Base-by-base conservation (phyloP, 2,113 vertebrate species). In the Glareola pratincola region DNA sequence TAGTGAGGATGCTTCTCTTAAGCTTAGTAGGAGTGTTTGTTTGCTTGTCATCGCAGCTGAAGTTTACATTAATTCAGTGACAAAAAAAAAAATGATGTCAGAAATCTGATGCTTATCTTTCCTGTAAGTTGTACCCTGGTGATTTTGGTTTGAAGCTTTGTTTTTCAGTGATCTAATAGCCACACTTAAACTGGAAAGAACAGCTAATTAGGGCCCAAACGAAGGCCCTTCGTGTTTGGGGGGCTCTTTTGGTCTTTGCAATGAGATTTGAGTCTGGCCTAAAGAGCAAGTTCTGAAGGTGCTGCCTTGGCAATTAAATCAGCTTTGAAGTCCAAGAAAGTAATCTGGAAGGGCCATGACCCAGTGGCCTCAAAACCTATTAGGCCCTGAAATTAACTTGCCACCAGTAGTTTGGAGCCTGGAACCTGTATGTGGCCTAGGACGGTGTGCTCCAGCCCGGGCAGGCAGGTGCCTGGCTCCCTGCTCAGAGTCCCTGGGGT, bases 61-160 rank as follows among this genome's bases (percentile, higher is more conserved):
- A 88, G 68, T 84, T 92, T 82, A 62, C 39, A 36, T 37, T 86
- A 77, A 75, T 63, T 94, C 45, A 14, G 27, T 60, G 86, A 91
- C 92, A 90, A 80, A 94, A 85, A 88, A 39, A 88, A 64, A 51
- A 74, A 43, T 32, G 27, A 53, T 24, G 36, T 94, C 8, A 7
- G 82, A 68, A 92, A 23, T 88, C 43, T 39, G 63, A 88, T 84
- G 72, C 64, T 88, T 94, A 74, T 96, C 59, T 90, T 92, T 86
- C 63, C 68, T 95, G 75, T 86, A 76, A 93, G 89, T 75, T 84
- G 64, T 84, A 84, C 85, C 51, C 51, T 71, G 32, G 54, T 86
- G 68, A 63, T 66, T 92, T 77, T 78, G 64, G 63, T 96, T 67
- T 51, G 72, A 91, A 84, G 78, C 26, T 88, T 63, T 90, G 76